Base-by-base conservation (phyloP, 1,140 invertebrate genomes). In the Heliconius eleuchia region DNA sequence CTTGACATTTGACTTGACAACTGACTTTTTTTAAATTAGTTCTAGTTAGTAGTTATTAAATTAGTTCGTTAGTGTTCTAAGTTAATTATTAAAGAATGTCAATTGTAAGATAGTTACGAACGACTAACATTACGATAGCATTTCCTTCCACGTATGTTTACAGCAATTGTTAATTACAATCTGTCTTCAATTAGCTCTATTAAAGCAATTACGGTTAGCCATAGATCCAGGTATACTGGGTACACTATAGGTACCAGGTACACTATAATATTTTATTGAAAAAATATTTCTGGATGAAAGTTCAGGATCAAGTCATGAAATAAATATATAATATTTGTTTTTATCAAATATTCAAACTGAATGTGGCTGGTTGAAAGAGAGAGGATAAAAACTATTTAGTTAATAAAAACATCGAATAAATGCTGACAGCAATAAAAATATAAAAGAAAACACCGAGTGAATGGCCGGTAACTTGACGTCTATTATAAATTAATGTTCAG, bases 401-500 rank as follows among this genome's bases (percentile, higher is more conserved):
- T 3, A 9, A 57, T 57, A 57, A n/a, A 57, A 57, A 11, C 55
- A 23, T 57, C n/a, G 19, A 57, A 8, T 13, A 46, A 46, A 46
- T 57, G n/a, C n/a, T 57, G 55, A n/a, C 55, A 23, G 3, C 3
- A 2, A 66, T 27, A 13, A n/a, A 30, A 27, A 30, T 66, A 30
- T 13, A 66, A 66, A 66, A 66, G 23, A 66, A 27, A 66, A 30
- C 6, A 8, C 3, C 11, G 23, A 27, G 60, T 27, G 13, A 66
- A 66, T 66, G 60, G 13, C 23, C 23, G 60, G 23, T 39, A 71
- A 71, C 71, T 71, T 39, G 34, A 71, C 71, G 23, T 39, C 71
- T 39, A 71, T 71, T 71, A 71, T 71, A 39, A 71, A 71, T 71
- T 71, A 71, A 71, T 71, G 71, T 71, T 39, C 71, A 71, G 34